Evolutionary conservation across 1,140 invertebrate genomes (phyloP).

Genomic region (Aphelinus atriplicis): DNA sequence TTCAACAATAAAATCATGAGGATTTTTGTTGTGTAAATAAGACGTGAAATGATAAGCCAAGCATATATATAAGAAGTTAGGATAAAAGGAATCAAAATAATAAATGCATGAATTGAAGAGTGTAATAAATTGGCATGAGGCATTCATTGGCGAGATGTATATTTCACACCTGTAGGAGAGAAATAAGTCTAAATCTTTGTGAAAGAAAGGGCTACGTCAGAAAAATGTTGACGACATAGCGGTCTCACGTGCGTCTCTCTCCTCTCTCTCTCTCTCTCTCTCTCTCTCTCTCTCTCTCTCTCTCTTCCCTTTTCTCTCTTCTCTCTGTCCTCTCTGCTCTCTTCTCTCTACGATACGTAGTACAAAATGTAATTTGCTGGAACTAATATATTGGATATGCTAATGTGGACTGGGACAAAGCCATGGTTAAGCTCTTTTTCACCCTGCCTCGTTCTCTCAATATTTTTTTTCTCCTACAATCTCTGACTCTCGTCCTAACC

Average conservation of each 20-base stretch:
- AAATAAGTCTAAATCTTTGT: neutral
- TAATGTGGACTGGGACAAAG: conserved; percentile 22
- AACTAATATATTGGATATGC: conserved; percentile 32
- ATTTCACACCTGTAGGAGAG: conserved; percentile 3
- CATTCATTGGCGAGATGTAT: neutral
- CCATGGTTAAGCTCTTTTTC: conserved; percentile 19
- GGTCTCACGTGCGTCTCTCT: neutral
- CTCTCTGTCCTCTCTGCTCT: neutral
- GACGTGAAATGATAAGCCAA: too few species aligned
- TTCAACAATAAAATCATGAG: too few species aligned
- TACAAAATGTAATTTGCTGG: conserved; percentile 27
- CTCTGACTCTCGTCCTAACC: neutral
- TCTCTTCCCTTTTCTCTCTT: neutral
- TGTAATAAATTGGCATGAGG: neutral
- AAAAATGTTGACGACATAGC: conserved; percentile 16
- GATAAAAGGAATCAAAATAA: too few species aligned
- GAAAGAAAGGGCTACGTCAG: neutral
- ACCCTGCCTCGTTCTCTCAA: neutral
- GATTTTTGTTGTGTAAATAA: too few species aligned
- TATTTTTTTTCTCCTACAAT: neutral
- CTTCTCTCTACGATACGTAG: neutral
- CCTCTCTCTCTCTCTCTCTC: neutral
- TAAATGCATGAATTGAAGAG: neutral
- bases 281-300: neutral
- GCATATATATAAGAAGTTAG: too few species aligned